A percentile compares a stretch with the other conserved stretches of the same genome.
phyloP scores from a whole-genome alignment of 1,140 invertebrate genomes.

The Theocolax elegans region DNA sequence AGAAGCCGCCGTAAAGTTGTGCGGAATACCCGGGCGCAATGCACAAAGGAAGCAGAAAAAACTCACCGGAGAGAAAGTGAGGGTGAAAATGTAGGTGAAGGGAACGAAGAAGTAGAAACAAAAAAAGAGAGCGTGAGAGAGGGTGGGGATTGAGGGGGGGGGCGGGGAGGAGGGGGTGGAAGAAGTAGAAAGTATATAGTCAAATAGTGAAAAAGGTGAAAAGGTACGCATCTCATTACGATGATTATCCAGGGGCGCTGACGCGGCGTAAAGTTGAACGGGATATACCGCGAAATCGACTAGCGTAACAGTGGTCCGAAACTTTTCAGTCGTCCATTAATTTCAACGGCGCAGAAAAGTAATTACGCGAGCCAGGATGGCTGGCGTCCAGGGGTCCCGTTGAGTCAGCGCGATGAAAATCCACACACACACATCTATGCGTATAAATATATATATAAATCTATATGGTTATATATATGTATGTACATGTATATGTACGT shows the following conservation, averaged over 20 bases:
- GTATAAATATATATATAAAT: too few species aligned
- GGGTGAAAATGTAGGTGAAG: not conserved
- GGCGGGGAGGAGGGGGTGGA: too few species aligned
- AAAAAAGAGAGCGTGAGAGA: not conserved
- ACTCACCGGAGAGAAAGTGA: not conserved
- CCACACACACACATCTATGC: constrained; percentile 4
- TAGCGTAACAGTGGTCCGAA: constrained; percentile 28
- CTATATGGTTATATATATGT: too few species aligned
- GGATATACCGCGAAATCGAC: constrained; percentile 23
- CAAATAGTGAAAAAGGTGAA: constrained; percentile 15
- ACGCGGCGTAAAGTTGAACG: not conserved
- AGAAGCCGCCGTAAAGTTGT: constrained; percentile 17
- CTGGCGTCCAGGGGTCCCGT: constrained; percentile 38
- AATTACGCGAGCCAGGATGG: constrained; percentile 42
- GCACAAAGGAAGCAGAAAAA: not conserved
- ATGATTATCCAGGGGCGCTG: constrained; percentile 30
- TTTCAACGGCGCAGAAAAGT: constrained; percentile 45
- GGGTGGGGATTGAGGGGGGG: not conserved
- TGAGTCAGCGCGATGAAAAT: constrained; percentile 44
- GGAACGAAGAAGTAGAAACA: not conserved
- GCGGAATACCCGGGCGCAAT: not conserved
- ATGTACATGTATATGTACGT: too few species aligned
- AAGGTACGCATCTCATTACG: constrained; percentile 30
- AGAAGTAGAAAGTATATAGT: too few species aligned
- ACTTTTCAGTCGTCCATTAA: constrained; percentile 43